Conservation (phyloP, 2,888 invertebrate species). For the Prosapia bicincta region DNA sequence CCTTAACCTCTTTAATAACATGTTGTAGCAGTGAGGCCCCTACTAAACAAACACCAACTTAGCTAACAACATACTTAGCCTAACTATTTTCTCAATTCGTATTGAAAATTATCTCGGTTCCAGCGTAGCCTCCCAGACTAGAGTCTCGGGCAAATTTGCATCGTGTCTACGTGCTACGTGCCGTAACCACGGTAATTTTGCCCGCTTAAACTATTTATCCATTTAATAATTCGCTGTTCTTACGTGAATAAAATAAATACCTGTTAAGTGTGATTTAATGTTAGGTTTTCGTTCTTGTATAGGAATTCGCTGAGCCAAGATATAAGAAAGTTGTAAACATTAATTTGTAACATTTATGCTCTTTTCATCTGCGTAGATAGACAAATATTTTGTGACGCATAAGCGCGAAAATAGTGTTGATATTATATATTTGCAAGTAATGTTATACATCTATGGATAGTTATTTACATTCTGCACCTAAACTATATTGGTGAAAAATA, state of each 20-base stretch:
- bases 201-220: not conserved
- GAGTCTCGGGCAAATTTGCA: not conserved
- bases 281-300: too few relatives aligned
- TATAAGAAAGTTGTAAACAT: too few relatives aligned
- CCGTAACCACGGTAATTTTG: not conserved
- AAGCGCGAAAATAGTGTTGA: too few relatives aligned
- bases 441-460: too few relatives aligned
- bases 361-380: too few relatives aligned
- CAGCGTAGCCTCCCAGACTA: not conserved
- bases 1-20: slow-evolving; percentile 26
- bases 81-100: slow-evolving; percentile 17
- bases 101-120: not conserved
- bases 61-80: slow-evolving; percentile 26
- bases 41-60: slow-evolving; percentile 25
- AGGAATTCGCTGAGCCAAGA: too few relatives aligned
- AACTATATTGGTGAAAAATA: too few relatives aligned
- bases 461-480: too few relatives aligned
- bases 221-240: not conserved
- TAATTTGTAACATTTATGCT: too few relatives aligned
- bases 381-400: too few relatives aligned
- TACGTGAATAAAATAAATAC: not conserved
- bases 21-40: slow-evolving; percentile 17
- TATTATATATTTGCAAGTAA: too few relatives aligned
- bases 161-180: not conserved
- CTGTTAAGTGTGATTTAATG: not conserved